Conservation (phyloP, 2,797 vertebrate species). For the Scomberomorus guttatus region DNA sequence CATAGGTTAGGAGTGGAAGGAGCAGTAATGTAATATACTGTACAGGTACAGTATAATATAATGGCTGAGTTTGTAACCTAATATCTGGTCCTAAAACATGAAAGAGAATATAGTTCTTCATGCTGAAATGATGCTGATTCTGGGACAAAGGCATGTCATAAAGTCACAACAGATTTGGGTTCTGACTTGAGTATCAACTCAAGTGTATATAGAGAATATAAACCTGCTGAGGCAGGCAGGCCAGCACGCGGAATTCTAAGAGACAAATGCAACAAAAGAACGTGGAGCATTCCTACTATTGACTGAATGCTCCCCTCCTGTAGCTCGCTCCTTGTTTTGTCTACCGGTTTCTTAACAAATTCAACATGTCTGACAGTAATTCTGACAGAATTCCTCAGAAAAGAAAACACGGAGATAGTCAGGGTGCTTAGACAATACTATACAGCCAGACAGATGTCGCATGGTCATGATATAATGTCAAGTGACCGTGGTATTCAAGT, state of each 20-base stretch:
- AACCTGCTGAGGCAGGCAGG: conserved; percentile 46
- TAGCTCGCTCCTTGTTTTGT: conserved; percentile 34
- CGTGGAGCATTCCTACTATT: conserved; percentile 51
- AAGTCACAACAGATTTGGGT: conserved; percentile 11
- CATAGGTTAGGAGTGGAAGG: not conserved
- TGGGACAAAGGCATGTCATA: not conserved
- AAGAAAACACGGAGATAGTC: conserved; percentile 11
- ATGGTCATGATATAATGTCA: conserved; percentile 59
- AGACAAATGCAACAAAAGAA: conserved; percentile 33
- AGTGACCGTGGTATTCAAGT: conserved; percentile 65
- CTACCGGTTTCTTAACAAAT: conserved; percentile 68
- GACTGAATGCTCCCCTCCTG: conserved; percentile 13
- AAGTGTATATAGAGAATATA: conserved; percentile 9
- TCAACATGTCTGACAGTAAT: conserved; percentile 61
- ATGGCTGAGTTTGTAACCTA: not conserved
- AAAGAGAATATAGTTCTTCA: not conserved
- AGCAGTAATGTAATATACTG: not conserved
- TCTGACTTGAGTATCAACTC: conserved; percentile 21
- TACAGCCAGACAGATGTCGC: conserved; percentile 57
- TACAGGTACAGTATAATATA: not conserved
- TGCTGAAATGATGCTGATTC: conserved; percentile 1
- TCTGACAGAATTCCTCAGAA: conserved; percentile 28
- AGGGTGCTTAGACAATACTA: conserved; percentile 25
- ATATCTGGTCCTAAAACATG: conserved; percentile 10
- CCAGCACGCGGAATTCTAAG: conserved; percentile 13